phyloP scores from a whole-genome alignment of 2,888 invertebrate genomes.

The Synergus laeviventris region DNA sequence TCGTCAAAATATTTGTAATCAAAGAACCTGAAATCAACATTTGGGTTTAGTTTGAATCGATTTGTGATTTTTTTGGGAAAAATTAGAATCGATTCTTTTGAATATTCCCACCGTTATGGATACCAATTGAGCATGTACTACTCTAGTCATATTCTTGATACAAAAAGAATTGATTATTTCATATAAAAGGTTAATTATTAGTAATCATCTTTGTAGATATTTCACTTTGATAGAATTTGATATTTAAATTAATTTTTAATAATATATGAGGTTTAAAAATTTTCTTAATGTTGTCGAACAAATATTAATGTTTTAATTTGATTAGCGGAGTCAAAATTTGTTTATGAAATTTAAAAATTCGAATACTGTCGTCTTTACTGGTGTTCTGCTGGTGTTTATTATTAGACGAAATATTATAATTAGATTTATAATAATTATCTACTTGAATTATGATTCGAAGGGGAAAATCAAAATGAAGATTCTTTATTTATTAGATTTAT shows the following conservation, averaged over 20 bases:
- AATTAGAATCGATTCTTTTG: not conserved
- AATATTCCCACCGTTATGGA: not conserved
- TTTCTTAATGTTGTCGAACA: not conserved
- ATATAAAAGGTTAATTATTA: not conserved
- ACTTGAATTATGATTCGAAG: too few species aligned
- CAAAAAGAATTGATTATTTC: not conserved
- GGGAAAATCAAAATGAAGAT: not conserved
- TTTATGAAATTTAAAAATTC: too few species aligned
- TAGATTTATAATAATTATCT: too few species aligned
- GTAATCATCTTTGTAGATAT: not conserved
- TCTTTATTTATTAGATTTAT: too few species aligned
- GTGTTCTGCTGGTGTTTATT: too few species aligned
- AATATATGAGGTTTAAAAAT: not conserved
- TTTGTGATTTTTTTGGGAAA: not conserved
- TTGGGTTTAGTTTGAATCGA: not conserved
- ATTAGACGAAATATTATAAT: too few species aligned
- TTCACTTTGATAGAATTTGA: not conserved
- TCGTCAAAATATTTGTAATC: not conserved
- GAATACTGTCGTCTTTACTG: too few species aligned
- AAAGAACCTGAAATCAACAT: not conserved
- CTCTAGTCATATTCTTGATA: not conserved
- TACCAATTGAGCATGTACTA: not conserved
- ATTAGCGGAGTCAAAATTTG: too few species aligned
- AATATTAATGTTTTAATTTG: not conserved
- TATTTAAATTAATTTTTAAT: not conserved